phyloP scores from a whole-genome alignment of 2,888 invertebrate genomes.

The Morpho helenor region DNA sequence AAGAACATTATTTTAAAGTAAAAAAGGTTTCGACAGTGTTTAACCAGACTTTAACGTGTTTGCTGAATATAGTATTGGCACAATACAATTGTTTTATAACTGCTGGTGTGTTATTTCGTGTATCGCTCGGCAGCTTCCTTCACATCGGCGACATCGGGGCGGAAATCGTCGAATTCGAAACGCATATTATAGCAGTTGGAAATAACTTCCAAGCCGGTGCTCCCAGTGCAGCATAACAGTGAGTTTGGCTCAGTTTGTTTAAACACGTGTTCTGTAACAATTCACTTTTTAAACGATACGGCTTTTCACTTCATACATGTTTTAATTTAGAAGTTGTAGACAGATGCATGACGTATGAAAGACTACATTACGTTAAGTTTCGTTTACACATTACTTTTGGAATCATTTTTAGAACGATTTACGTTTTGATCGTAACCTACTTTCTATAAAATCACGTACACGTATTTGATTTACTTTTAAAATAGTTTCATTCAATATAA shows the following conservation, averaged over 20 bases:
- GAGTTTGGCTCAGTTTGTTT: slow-evolving; percentile 35
- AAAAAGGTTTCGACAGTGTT: background rate
- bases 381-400: too few species aligned
- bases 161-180: slow-evolving; percentile 50
- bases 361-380: background rate
- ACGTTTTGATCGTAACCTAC: too few species aligned
- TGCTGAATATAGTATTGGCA: slow-evolving; percentile 13
- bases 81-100: slow-evolving; percentile 39
- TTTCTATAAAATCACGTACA: too few species aligned
- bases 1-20: too few species aligned
- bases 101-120: slow-evolving; percentile 31
- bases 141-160: slow-evolving; percentile 35
- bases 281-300: slow-evolving; percentile 11
- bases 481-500: too few species aligned
- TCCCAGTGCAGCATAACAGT: slow-evolving; percentile 39
- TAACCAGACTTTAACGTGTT: slow-evolving; percentile 6
- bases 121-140: slow-evolving; percentile 61
- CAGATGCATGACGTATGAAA: slow-evolving; percentile 11
- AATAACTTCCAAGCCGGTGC: slow-evolving; percentile 47
- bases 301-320: slow-evolving; percentile 14
- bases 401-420: too few species aligned
- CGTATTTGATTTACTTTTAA: too few species aligned
- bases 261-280: slow-evolving; percentile 20
- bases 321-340: slow-evolving; percentile 11
- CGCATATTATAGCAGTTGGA: slow-evolving; percentile 37